phyloP scores from a whole-genome alignment of 2,113 vertebrate genomes.

The Romanogobio albipinnatus region DNA sequence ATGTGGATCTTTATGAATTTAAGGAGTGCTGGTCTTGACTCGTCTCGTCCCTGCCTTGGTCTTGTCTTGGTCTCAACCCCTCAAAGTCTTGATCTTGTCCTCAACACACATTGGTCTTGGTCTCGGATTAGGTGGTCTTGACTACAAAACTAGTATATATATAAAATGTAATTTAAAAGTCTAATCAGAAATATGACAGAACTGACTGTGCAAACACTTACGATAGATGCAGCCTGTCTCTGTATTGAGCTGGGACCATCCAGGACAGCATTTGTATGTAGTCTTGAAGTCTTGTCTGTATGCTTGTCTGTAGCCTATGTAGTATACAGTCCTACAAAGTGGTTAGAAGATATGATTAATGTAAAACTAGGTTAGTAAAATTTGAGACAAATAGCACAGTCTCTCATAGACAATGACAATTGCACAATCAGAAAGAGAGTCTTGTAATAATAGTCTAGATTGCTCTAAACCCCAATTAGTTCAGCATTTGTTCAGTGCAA shows the following conservation, averaged over 20 bases:
- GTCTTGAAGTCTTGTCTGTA: conserved; percentile 77
- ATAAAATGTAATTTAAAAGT: not conserved
- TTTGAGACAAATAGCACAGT: not conserved
- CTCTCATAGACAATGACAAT: not conserved
- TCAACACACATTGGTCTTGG: too few species aligned
- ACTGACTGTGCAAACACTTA: conserved; percentile 73
- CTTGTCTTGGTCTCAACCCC: too few species aligned
- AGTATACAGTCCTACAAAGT: conserved; percentile 79
- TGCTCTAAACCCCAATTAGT: conserved; percentile 43
- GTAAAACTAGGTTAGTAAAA: not conserved
- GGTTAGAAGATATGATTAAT: not conserved
- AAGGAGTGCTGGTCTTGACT: too few species aligned
- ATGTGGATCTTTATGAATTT: too few species aligned
- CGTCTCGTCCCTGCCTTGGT: too few species aligned
- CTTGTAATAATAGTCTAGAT: not conserved
- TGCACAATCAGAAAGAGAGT: not conserved
- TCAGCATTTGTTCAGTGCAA: conserved; percentile 37
- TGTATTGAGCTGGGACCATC: conserved; percentile 82
- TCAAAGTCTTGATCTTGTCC: too few species aligned
- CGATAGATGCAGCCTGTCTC: conserved; percentile 84
- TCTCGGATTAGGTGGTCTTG: too few species aligned
- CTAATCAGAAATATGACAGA: not conserved
- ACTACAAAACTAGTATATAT: too few species aligned
- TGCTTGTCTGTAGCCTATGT: conserved; percentile 80
- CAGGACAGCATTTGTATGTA: conserved; percentile 82